phyloP scores from a whole-genome alignment of 2,113 vertebrate genomes.

The Stegostoma tigrinum region DNA sequence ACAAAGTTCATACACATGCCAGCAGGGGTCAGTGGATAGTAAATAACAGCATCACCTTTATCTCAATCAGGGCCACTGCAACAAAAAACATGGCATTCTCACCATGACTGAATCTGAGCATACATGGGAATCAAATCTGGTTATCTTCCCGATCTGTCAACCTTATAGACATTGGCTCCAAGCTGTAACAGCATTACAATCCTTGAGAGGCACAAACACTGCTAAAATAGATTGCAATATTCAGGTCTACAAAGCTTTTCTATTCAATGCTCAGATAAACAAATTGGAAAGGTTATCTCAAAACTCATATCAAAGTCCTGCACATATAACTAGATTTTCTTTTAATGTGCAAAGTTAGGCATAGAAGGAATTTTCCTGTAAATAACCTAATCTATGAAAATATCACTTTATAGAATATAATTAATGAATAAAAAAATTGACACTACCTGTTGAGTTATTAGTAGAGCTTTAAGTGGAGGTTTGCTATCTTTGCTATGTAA shows the following conservation, averaged over 20 bases:
- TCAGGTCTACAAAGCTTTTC: background rate
- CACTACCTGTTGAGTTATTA: conserved; percentile 61
- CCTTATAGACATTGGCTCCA: background rate
- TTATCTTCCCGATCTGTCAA: background rate
- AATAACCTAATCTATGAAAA: background rate
- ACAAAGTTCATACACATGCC: background rate
- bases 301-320: background rate
- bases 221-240: background rate
- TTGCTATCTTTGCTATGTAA: conserved; percentile 40
- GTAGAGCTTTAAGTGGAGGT: background rate
- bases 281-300: background rate
- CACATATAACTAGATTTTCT: background rate
- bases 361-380: background rate
- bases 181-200: background rate
- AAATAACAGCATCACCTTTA: background rate
- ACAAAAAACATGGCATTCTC: background rate
- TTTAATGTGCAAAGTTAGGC: conserved; percentile 8
- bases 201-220: background rate
- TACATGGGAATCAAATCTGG: background rate
- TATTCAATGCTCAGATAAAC: background rate
- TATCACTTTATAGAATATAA: conserved; percentile 40
- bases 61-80: background rate
- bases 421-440: conserved; percentile 52
- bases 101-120: background rate
- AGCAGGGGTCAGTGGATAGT: conserved; percentile 28